Evolutionary conservation across 2,888 invertebrate species (phyloP).

Genomic region (Pterostichus niger): DNA sequence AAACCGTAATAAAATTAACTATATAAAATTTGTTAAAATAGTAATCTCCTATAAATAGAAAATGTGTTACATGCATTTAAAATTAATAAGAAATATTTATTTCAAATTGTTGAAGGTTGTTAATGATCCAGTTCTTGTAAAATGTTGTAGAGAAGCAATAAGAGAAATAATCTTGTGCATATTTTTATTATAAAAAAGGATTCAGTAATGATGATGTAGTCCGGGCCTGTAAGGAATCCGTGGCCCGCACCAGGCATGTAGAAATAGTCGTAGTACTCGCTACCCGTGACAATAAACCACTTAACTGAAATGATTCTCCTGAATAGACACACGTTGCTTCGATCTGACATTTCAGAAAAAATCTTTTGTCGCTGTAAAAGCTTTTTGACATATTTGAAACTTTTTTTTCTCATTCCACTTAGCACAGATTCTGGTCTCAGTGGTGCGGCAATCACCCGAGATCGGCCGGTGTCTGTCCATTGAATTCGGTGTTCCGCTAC

Average conservation of each 20-base stretch:
- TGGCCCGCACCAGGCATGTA: conserved; percentile 44
- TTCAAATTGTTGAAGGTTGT: no score
- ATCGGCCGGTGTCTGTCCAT: conserved; percentile 67
- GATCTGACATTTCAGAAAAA: conserved; percentile 75
- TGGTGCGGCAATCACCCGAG: conserved; percentile 68
- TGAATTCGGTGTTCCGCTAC: conserved; percentile 70
- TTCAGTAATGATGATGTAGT: conserved; percentile 13
- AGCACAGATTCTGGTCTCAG: conserved; percentile 72
- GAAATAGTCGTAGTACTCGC: conserved; percentile 30
- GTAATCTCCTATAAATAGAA: no score
- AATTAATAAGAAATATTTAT: no score
- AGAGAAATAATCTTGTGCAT: no score
- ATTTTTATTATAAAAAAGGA: no score
- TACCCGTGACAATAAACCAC: conserved; percentile 76
- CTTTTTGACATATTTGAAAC: conserved; percentile 77
- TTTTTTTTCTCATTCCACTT: conserved; percentile 73
- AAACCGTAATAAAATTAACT: no score
- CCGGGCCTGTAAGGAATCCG: conserved; percentile 27
- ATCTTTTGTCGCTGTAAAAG: conserved; percentile 77
- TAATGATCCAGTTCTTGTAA: no score
- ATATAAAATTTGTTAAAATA: no score
- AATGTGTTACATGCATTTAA: no score
- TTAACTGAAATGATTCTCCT: conserved; percentile 77
- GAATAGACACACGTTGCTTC: conserved; percentile 76
- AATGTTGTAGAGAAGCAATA: no score